These are phyloP conservation scores for Athetis lepigone DNA, from an alignment of 2,888 invertebrate species.

Conservation along the genomic window DNA sequence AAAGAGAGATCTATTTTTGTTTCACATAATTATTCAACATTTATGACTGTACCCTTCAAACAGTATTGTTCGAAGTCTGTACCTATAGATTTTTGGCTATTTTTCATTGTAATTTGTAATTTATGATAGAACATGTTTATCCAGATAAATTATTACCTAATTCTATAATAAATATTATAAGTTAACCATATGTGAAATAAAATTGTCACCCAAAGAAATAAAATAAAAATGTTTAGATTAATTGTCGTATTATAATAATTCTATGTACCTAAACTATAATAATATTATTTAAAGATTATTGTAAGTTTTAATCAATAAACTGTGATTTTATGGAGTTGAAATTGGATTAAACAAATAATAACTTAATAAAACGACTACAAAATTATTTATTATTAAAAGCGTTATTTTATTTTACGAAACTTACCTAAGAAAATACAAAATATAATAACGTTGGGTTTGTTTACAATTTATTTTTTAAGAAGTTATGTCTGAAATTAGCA, in stretches of 20 bases:
- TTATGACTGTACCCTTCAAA: too few relatives aligned
- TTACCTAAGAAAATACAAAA: too few relatives aligned
- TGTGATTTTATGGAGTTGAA: conserved; percentile 42
- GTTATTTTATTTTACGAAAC: too few relatives aligned
- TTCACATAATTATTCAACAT: conserved; percentile 11
- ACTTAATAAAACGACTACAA: conserved; percentile 12
- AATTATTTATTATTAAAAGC: too few relatives aligned
- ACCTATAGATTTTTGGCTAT: conserved; percentile 12
- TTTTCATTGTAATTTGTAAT: conserved; percentile 1
- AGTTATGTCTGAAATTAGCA: too few relatives aligned
- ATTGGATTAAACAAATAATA: conserved; percentile 20
- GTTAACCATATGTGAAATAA: neutral
- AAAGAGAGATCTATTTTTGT: conserved; percentile 25
- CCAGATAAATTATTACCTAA: neutral
- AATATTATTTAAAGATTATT: conserved; percentile 24
- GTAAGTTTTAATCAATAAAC: conserved; percentile 36
- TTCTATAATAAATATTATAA: neutral
- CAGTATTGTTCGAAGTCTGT: too few relatives aligned
- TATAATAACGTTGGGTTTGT: too few relatives aligned
- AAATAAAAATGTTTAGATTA: conserved; percentile 19
- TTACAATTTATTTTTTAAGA: too few relatives aligned
- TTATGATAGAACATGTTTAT: neutral
- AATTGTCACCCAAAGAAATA: conserved; percentile 5
- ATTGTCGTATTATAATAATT: conserved; percentile 8
- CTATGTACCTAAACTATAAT: conserved; percentile 12